Evolutionary conservation across 2,888 invertebrate species (phyloP).

Genomic region (Plutella xylostella): DNA sequence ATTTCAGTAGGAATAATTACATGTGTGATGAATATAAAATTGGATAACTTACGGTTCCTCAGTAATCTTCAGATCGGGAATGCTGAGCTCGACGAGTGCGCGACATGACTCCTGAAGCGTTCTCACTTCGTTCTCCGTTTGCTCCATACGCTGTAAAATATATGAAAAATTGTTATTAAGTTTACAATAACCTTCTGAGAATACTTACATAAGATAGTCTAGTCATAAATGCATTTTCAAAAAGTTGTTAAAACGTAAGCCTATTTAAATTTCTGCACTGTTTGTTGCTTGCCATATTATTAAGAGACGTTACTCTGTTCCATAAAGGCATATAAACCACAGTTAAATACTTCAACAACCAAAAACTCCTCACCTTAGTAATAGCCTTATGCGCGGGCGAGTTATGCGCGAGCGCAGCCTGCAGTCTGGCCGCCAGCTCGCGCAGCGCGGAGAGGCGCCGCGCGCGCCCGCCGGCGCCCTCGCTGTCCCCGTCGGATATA

Average conservation of each 20-base stretch:
- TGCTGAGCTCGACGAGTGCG: slow-evolving; percentile 60
- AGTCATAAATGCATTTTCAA: no score
- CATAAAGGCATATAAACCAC: no score
- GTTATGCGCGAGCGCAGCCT: slow-evolving; percentile 75
- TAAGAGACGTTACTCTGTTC: no score
- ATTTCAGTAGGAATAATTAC: no score
- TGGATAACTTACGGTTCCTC: slow-evolving; percentile 44
- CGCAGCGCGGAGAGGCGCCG: slow-evolving; percentile 75
- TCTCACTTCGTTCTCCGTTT: slow-evolving; percentile 78
- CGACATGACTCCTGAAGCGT: slow-evolving; percentile 77
- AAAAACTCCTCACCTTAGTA: slow-evolving; percentile 67
- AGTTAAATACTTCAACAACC: no score
- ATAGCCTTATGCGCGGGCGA: slow-evolving; percentile 75
- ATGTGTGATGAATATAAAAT: no score
- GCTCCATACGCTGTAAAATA: slow-evolving; percentile 71
- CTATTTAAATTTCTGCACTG: no score
- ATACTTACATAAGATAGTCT: background rate
- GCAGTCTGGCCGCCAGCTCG: slow-evolving; percentile 75
- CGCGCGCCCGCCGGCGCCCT: slow-evolving; percentile 74
- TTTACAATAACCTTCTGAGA: background rate
- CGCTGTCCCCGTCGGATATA: slow-evolving; percentile 81
- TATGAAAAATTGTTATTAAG: background rate
- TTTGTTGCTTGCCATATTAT: no score
- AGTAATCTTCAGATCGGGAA: slow-evolving; percentile 54
- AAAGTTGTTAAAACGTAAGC: no score